Base-by-base conservation (phyloP, 2,888 invertebrate species). In the Erebia epiphron region DNA sequence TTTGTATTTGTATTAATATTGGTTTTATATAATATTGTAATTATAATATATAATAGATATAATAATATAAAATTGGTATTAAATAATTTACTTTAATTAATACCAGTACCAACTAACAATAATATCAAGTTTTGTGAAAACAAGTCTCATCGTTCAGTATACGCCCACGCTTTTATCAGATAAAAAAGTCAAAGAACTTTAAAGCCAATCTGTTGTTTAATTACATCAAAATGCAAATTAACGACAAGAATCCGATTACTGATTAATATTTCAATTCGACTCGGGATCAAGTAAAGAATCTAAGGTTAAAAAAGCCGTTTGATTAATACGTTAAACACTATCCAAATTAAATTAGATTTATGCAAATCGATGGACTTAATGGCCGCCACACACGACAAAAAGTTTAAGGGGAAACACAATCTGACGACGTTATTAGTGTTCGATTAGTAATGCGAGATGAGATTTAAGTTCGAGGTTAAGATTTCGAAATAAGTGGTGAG, bases 281-380 rank as follows among this genome's bases (percentile, higher is more conserved):
- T 70, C 72, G 82, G 78, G 85, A 83, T 87, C 82, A 84, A 80
- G 77, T 75, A 73, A 85, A 82, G 82, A 84, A 84, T 84, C 75
- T 77, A 76, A 83, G 82, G 81, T 84, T 85, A 82, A 84, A 84
- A 86, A 86, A 81, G 80, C 64, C 80, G 77, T 84, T 83, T 86
- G 86, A 90, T 90, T 87, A 88, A 88, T 88, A 87, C 81, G 86
- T 90, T 86, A 86, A 86, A 85, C 82, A 82, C 77, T 79, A 79
- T 82, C 79, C 79, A 86, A 88, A 88, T 88, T 86, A 85, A 82
- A 87, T 86, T 79, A 82, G 82, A 82, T 86, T 82, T 88, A 91
- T 91, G 88, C 89, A 91, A 91, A 91, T 90, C 75, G 75, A 75
- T 77, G 75, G 76, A 75, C 83, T 87, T 87, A 86, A 89, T 87